Evolutionary conservation across 2,888 invertebrate species (phyloP), one percentile per base, ranked within the genome.

Genomic region (Corythucha ciliata): DNA sequence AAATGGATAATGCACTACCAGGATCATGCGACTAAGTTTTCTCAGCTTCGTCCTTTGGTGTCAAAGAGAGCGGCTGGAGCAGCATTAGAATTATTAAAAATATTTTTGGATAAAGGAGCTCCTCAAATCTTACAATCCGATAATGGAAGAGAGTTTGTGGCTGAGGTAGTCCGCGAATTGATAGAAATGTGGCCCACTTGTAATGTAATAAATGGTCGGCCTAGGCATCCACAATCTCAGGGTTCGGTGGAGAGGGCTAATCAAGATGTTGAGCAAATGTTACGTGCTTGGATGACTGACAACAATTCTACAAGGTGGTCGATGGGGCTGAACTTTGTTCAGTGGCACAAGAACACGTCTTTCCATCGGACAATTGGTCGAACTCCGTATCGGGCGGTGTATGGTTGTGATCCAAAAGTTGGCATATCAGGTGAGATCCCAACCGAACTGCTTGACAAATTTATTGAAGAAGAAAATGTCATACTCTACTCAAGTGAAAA

Each of bases 261-360:
- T 21, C 65, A 66, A 58, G 66, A 66, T 53, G 61, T 68, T n/a
- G 59, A 66, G 57, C 66, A 66, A 34, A 67, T 68, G 62, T 26
- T 66, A 7, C 45, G 33, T 12, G 42, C 52, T 25, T 70, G 68
- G 69, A 55, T 69, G 63, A 53, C 59, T 25, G 60, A 61, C 37
- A 66, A 67, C 41, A 58, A 63, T n/a, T 62, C 61, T 3, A 63
- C 46, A 32, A 64, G 66, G 52, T 70, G 69, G 69, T 64, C 63
- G n/a, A 63, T 68, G 58, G 69, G 68, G 12, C 55, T 68, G 45
- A 46, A 57, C 29, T 69, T 68, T 58, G 60, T 68, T 20, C 68
- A 69, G 56, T 67, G 7, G 48, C 65, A 63, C 65, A 69, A n/a
- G n/a, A n/a, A n/a, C n/a, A n/a, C n/a, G n/a, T n/a, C n/a, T n/a